These are phyloP conservation scores for Tetramorium alpestre DNA, from an alignment of 1,140 invertebrate species.

Conservation along the genomic window DNA sequence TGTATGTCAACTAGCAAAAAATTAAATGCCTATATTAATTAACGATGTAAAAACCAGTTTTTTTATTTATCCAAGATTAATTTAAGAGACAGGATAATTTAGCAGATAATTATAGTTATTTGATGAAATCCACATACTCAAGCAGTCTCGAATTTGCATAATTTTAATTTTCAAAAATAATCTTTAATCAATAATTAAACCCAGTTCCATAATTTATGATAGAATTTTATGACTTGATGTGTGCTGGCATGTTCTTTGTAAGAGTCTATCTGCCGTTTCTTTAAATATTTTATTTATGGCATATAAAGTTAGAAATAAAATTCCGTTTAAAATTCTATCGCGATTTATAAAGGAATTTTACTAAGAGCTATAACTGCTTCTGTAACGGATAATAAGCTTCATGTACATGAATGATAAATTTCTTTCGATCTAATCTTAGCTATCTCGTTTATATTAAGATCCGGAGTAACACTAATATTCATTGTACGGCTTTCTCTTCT, in stretches of 20 bases:
- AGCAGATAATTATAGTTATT: neutral
- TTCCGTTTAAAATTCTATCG: neutral
- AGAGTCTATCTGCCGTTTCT: neutral
- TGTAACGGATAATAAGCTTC: neutral
- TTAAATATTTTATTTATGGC: neutral
- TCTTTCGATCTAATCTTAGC: neutral
- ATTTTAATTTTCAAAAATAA: neutral
- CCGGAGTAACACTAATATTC: neutral
- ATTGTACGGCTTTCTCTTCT: conserved; percentile 10
- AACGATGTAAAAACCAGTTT: neutral
- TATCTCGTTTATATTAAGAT: neutral
- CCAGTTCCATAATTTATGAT: neutral
- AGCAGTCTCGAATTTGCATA: neutral
- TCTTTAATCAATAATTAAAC: neutral
- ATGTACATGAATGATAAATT: neutral
- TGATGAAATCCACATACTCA: neutral
- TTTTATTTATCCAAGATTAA: neutral
- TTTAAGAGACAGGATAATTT: neutral
- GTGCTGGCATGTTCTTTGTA: neutral
- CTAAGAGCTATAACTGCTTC: neutral
- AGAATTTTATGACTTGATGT: neutral
- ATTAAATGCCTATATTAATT: neutral
- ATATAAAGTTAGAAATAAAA: neutral
- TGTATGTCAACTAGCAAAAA: neutral
- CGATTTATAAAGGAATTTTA: neutral